Evolutionary conservation across 2,113 vertebrate species (phyloP).

Genomic region (Deroptyus accipitrinus): DNA sequence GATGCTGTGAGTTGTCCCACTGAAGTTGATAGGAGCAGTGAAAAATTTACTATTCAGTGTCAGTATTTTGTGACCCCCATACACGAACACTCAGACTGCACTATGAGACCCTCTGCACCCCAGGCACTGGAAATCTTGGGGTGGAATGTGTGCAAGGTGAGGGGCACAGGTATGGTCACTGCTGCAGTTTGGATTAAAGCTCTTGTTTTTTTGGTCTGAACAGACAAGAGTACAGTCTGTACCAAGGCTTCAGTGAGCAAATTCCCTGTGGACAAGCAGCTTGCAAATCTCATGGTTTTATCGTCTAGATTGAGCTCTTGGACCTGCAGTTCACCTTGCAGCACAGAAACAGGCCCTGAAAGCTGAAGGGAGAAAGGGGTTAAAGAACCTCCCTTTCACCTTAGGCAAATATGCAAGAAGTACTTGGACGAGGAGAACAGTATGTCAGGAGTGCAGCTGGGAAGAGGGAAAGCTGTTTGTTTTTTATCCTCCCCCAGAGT

Average conservation of each 20-base stretch:
- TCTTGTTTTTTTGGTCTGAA: background rate
- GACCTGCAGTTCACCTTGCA: background rate
- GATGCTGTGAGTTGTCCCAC: background rate
- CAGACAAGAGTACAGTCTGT: rapidly evolving
- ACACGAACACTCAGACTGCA: rapidly evolving
- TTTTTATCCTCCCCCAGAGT: constrained; percentile 33
- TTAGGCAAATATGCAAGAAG: background rate
- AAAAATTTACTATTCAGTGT: background rate
- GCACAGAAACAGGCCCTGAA: background rate
- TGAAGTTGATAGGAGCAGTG: background rate
- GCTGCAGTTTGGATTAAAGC: background rate
- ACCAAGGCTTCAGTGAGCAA: background rate
- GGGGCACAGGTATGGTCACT: background rate
- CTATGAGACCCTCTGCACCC: background rate
- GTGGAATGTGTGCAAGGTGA: background rate
- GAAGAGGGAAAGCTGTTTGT: constrained; percentile 31
- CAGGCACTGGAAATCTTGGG: rapidly evolving
- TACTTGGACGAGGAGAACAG: background rate
- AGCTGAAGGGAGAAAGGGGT: background rate
- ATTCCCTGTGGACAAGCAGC: background rate
- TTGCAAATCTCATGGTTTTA: background rate
- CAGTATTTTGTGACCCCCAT: background rate
- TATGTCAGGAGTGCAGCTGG: background rate
- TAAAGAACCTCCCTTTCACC: constrained; percentile 38
- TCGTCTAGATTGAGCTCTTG: background rate